Percentiles rank a stretch among this genome's conserved stretches.
These are phyloP conservation scores for Metalampra italica DNA, from an alignment of 2,888 invertebrate genomes.

Conservation along the genomic window DNA sequence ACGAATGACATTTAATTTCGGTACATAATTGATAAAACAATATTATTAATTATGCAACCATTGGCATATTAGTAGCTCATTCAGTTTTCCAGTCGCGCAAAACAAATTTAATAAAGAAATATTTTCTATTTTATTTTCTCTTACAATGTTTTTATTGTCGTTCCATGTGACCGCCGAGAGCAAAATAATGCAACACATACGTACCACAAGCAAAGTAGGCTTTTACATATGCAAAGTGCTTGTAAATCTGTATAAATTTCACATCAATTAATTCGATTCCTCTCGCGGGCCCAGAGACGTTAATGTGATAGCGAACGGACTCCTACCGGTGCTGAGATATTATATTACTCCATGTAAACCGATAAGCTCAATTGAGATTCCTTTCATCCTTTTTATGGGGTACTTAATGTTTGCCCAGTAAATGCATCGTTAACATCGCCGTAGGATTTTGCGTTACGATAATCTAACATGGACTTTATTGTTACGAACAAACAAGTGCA, in stretches of 20 bases:
- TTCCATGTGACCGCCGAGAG: too few species aligned
- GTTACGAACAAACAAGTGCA: background rate
- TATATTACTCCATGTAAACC: conserved; percentile 49
- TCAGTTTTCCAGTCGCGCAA: too few species aligned
- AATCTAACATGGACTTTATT: too few species aligned
- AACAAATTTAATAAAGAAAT: too few species aligned
- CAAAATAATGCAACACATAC: background rate
- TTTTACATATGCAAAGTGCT: conserved; percentile 31
- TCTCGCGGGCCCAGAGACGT: conserved; percentile 41
- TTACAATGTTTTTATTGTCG: too few species aligned
- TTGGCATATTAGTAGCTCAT: too few species aligned
- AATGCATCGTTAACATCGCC: conserved; percentile 50
- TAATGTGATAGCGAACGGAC: conserved; percentile 56
- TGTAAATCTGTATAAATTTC: conserved; percentile 48
- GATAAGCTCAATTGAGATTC: conserved; percentile 56
- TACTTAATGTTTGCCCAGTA: conserved; percentile 49
- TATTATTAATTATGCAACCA: too few species aligned
- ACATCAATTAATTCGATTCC: conserved; percentile 52
- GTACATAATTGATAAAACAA: too few species aligned
- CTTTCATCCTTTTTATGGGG: conserved; percentile 51
- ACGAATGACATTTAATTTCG: too few species aligned
- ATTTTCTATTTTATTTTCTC: too few species aligned
- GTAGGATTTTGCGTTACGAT: conserved; percentile 22
- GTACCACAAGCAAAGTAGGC: conserved; percentile 19
- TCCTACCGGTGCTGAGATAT: conserved; percentile 33